Percentiles rank a stretch among this genome's conserved stretches.
phyloP scores from a whole-genome alignment of 2,888 invertebrate species.

The Lochmaea capreae region DNA sequence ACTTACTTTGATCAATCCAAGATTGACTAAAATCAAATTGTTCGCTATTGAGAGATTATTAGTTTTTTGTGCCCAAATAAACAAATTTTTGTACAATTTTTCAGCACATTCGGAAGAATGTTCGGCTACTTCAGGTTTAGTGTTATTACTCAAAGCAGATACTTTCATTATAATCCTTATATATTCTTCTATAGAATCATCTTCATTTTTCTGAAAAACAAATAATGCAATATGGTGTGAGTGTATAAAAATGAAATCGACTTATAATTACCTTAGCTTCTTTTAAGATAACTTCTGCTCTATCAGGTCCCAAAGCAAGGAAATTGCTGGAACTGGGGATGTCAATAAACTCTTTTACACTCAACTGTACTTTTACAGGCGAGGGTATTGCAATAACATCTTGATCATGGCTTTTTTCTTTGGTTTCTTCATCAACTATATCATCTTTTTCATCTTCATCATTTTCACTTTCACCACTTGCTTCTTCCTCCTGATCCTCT shows the following conservation, averaged over 20 bases:
- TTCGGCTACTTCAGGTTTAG: constrained; percentile 65
- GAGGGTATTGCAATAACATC: constrained; percentile 20
- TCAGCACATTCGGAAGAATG: constrained; percentile 65
- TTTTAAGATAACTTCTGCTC: constrained; percentile 57
- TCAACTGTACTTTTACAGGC: constrained; percentile 48
- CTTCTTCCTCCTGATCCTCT: constrained; percentile 63
- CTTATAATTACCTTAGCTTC: constrained; percentile 57
- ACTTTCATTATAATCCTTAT: constrained; percentile 68
- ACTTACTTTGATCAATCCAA: constrained; percentile 79
- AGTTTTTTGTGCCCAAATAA: constrained; percentile 66
- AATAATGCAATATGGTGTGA: background rate
- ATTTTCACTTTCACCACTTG: constrained; percentile 65
- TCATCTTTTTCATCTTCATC: constrained; percentile 54
- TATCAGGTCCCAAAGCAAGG: constrained; percentile 64
- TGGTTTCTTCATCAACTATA: constrained; percentile 16
- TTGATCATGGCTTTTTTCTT: constrained; percentile 32
- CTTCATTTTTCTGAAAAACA: constrained; percentile 51
- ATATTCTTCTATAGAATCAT: constrained; percentile 60
- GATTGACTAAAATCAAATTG: constrained; percentile 73
- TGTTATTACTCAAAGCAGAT: constrained; percentile 69
- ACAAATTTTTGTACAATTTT: constrained; percentile 68
- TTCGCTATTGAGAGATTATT: constrained; percentile 70
- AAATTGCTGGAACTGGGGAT: constrained; percentile 67
- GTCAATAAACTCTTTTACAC: constrained; percentile 66
- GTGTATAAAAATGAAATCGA: no score